These are phyloP conservation scores for Clarias batrachus DNA, from an alignment of 2,113 vertebrate genomes.

Conservation along the genomic window DNA sequence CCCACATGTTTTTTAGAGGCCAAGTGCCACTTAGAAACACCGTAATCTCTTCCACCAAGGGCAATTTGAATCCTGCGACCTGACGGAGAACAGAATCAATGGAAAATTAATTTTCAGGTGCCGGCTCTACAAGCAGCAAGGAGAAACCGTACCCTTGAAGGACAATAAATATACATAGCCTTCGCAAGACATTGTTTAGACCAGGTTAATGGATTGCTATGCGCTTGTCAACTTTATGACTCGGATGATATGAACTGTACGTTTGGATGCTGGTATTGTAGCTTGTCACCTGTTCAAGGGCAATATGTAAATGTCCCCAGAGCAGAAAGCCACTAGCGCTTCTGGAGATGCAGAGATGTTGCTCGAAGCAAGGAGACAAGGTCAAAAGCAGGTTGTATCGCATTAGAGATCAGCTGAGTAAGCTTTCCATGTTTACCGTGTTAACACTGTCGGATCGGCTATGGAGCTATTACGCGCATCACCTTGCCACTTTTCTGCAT, in stretches of 20 bases:
- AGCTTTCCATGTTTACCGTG: conserved; percentile 48
- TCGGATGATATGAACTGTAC: not conserved
- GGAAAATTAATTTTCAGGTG: conserved; percentile 40
- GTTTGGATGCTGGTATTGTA: conserved; percentile 28
- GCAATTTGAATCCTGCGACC: conserved; percentile 25
- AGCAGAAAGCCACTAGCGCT: not conserved
- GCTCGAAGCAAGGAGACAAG: conserved; percentile 51
- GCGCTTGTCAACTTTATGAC: not conserved
- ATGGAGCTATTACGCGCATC: conserved; percentile 41
- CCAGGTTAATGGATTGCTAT: conserved; percentile 22
- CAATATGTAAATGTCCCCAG: conserved; percentile 14
- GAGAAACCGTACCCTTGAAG: conserved; percentile 19
- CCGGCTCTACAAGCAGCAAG: conserved; percentile 22
- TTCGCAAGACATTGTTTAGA: not conserved
- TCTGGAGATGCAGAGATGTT: not conserved
- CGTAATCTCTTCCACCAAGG: conserved; percentile 37
- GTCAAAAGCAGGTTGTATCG: conserved; percentile 54
- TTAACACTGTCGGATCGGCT: conserved; percentile 44
- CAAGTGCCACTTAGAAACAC: conserved; percentile 33
- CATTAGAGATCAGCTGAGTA: conserved; percentile 59
- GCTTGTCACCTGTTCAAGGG: conserved; percentile 21
- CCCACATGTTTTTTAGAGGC: not conserved
- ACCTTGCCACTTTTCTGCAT: conserved; percentile 22
- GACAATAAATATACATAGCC: not conserved
- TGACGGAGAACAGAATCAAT: conserved; percentile 32